These are phyloP conservation scores for Lysiphlebus fabarum DNA, from an alignment of 1,140 invertebrate genomes.

Conservation along the genomic window DNA sequence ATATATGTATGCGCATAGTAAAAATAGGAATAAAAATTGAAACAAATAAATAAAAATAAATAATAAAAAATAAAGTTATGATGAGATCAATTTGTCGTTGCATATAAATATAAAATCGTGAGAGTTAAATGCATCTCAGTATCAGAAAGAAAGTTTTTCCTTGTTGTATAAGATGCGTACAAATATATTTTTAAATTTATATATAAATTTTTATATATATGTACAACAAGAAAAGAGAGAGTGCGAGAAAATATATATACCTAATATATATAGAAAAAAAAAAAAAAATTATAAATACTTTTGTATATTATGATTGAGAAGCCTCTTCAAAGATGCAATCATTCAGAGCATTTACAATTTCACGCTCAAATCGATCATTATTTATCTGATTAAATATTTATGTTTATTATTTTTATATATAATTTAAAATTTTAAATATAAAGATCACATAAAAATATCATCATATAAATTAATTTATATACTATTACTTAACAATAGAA, in stretches of 20 bases:
- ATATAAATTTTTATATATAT: no score
- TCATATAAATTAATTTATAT: not conserved
- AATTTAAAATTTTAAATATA: not conserved
- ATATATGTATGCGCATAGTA: not conserved
- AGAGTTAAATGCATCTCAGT: no score
- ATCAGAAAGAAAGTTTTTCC: not conserved
- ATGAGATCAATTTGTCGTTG: conserved; percentile 3
- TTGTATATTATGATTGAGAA: no score
- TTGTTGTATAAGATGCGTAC: not conserved
- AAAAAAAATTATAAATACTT: no score
- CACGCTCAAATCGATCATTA: not conserved
- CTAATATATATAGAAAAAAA: no score
- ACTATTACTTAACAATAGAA: not conserved
- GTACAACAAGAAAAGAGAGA: no score
- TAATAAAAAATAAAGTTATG: no score
- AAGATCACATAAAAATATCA: not conserved
- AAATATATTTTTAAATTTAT: no score
- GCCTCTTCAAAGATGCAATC: not conserved
- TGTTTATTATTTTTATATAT: not conserved
- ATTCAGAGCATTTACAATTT: conserved; percentile 2
- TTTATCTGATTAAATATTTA: conserved; percentile 11
- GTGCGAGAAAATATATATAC: no score
- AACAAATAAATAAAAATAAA: not conserved
- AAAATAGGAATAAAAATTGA: not conserved
- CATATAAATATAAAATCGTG: not conserved